These are phyloP conservation scores for Drosophila mojavensis DNA, from an alignment of 1,140 invertebrate genomes.

Conservation along the genomic window DNA sequence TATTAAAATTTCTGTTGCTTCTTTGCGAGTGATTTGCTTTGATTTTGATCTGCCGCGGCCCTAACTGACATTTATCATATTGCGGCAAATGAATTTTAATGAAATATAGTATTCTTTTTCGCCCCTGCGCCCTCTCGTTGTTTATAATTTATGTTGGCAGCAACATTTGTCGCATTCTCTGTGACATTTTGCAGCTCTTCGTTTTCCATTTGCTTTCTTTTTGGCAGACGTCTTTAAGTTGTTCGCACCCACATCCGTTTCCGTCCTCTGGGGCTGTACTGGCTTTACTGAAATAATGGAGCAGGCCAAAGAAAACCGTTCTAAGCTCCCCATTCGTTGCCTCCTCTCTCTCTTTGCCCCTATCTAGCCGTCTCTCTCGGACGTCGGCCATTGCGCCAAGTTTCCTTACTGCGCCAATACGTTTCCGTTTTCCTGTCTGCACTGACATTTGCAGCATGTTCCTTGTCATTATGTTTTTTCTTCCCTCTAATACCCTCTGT, in stretches of 20 bases:
- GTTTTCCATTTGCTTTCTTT: constrained; percentile 27
- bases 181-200: constrained; percentile 18
- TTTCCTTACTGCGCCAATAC: constrained; percentile 74
- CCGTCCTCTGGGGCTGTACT: constrained; percentile 22
- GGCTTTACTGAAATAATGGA: constrained; percentile 32
- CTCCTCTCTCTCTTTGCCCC: constrained; percentile 11
- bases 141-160: constrained; percentile 67
- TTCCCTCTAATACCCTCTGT: constrained; percentile 17
- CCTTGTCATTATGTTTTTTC: constrained; percentile 70
- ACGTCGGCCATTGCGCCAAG: constrained; percentile 64
- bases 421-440: constrained; percentile 80
- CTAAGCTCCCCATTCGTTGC: constrained; percentile 28
- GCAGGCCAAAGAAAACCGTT: background rate
- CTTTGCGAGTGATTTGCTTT: constrained; percentile 76
- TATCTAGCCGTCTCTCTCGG: constrained; percentile 11
- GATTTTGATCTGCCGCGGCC: constrained; percentile 53
- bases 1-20: constrained; percentile 46
- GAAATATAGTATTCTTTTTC: constrained; percentile 39
- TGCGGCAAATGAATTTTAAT: constrained; percentile 81
- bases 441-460: constrained; percentile 79
- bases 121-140: background rate
- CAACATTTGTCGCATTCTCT: constrained; percentile 62
- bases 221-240: constrained; percentile 66
- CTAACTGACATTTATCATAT: constrained; percentile 64
- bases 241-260: constrained; percentile 74